phyloP scores from a whole-genome alignment of 2,113 vertebrate genomes.

The Petaurus breviceps region DNA sequence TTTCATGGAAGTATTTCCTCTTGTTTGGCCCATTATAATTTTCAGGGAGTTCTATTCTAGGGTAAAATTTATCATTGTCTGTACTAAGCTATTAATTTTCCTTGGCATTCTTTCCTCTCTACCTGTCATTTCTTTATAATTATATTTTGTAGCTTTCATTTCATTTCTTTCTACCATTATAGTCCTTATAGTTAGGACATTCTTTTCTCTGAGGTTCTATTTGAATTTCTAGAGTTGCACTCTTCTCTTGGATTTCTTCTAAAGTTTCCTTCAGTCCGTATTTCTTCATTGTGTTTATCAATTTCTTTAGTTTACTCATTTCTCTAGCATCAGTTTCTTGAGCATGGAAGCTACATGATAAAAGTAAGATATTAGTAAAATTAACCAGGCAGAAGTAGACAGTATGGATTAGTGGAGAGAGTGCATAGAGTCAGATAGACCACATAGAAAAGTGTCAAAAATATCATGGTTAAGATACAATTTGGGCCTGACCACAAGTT shows the following conservation, averaged over 20 bases:
- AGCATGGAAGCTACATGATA: background rate
- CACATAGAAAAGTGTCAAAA: background rate
- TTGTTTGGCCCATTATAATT: background rate
- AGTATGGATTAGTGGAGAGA: background rate
- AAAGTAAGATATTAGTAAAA: background rate
- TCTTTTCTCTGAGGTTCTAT: background rate
- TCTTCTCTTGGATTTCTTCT: background rate
- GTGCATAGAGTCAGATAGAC: background rate
- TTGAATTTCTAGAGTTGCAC: background rate
- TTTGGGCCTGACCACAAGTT: background rate
- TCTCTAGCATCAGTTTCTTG: background rate
- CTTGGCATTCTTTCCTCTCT: background rate
- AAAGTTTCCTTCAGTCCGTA: background rate
- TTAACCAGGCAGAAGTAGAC: background rate
- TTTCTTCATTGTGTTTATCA: background rate
- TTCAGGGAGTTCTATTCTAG: background rate
- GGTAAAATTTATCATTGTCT: background rate
- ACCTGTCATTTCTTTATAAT: background rate
- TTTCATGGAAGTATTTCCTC: background rate
- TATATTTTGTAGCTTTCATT: background rate
- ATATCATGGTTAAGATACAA: background rate
- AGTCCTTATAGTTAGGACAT: background rate
- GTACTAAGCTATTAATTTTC: background rate
- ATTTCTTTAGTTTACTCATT: background rate
- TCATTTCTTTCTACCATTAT: background rate